Conservation (phyloP, 1,140 invertebrate species). For the Drosophila pandora region DNA sequence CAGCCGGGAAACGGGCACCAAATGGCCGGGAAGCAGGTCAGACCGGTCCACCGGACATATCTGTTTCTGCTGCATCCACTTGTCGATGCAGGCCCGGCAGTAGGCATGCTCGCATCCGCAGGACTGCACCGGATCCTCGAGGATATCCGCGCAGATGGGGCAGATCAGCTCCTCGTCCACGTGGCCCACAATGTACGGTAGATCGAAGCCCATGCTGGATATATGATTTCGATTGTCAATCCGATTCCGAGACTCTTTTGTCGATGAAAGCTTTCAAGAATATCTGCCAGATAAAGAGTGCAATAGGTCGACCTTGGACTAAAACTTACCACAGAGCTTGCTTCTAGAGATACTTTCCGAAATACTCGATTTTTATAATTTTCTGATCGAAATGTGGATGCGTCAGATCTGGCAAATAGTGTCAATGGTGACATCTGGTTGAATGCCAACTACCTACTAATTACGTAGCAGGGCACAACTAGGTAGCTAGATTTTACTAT, state of each 20-base stretch:
- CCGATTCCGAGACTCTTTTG: not conserved
- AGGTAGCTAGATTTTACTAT: not conserved
- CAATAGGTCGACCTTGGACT: not conserved
- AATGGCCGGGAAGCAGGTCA: conserved; percentile 16
- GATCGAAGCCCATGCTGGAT: conserved; percentile 57
- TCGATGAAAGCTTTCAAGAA: conserved; percentile 1
- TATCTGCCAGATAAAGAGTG: not conserved
- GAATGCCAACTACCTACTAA: conserved; percentile 5
- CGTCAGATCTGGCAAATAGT: conserved; percentile 10
- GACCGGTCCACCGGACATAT: conserved; percentile 62
- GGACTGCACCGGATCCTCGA: conserved; percentile 65
- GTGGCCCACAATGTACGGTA: conserved; percentile 47
- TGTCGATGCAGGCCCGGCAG: conserved; percentile 56
- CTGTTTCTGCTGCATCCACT: conserved; percentile 59
- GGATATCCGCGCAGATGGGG: conserved; percentile 61
- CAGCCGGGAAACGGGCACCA: conserved; percentile 47
- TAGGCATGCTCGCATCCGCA: conserved; percentile 58
- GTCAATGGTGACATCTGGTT: conserved; percentile 20
- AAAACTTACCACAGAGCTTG: conserved; percentile 9
- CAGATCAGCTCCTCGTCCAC: conserved; percentile 67
- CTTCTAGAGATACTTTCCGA: conserved; percentile 25
- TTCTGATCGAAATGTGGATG: conserved; percentile 52
- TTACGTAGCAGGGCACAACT: not conserved
- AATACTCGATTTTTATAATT: conserved; percentile 46
- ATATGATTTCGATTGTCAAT: conserved; percentile 6